These are phyloP conservation scores for Notocelia uddmanniana DNA, from an alignment of 2,888 invertebrate species.

Conservation along the genomic window DNA sequence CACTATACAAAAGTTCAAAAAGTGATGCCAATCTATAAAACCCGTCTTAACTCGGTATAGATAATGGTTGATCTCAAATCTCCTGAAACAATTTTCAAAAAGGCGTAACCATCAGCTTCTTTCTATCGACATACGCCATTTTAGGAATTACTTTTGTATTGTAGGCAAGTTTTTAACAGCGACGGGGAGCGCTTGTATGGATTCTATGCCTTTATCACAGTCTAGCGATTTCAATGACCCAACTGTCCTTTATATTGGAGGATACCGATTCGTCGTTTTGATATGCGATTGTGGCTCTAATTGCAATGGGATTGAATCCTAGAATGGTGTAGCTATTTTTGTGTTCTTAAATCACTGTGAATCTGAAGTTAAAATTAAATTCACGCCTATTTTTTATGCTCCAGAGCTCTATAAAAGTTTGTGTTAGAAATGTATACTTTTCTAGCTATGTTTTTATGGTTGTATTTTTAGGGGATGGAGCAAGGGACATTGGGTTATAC, in stretches of 20 bases:
- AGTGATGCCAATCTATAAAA: constrained; percentile 8
- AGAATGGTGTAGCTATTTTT: background rate
- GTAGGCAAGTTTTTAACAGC: background rate
- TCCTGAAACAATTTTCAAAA: background rate
- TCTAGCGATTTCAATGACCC: constrained; percentile 6
- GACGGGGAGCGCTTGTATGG: background rate
- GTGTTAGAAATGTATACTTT: background rate
- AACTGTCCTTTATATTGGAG: constrained; percentile 6
- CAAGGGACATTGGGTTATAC: too few species aligned
- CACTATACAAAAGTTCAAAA: background rate
- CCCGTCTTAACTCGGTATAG: background rate
- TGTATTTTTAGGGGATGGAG: too few species aligned
- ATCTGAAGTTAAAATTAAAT: background rate
- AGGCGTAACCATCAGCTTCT: background rate
- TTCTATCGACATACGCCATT: background rate
- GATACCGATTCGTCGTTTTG: background rate
- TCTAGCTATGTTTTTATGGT: too few species aligned
- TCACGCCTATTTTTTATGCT: constrained; percentile 3
- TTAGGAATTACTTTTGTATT: background rate
- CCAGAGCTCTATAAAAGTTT: background rate
- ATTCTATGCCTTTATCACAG: constrained; percentile 3
- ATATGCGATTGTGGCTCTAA: background rate
- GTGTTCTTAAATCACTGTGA: background rate
- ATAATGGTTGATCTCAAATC: constrained; percentile 6
- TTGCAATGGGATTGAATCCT: background rate